Conservation (phyloP, 2,113 vertebrate genomes). For the Corvus cornix region DNA sequence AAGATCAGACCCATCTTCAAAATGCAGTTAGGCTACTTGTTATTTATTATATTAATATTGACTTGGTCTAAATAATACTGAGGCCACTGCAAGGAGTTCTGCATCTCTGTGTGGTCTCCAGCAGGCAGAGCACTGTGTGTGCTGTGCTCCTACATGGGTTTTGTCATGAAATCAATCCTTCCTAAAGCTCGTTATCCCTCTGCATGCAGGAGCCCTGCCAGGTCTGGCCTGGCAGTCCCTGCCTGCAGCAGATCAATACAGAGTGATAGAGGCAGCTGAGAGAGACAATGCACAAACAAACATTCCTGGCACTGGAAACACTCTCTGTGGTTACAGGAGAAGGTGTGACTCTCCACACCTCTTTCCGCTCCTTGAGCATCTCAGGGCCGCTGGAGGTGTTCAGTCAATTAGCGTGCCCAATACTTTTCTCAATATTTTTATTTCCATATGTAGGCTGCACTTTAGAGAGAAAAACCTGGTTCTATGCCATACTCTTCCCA, state of each 20-base stretch:
- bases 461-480: neutral
- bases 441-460: neutral
- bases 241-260: fast-evolving
- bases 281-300: neutral
- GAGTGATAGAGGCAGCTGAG: neutral
- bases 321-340: neutral
- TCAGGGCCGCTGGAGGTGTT: neutral
- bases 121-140: neutral
- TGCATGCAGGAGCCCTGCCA: neutral
- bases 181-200: neutral
- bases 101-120: neutral
- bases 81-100: neutral
- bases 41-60: neutral
- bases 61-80: neutral
- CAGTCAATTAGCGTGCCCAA: neutral
- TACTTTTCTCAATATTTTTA: neutral
- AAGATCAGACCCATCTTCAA: neutral
- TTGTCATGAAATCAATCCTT: neutral
- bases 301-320: neutral
- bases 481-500: neutral
- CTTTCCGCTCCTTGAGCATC: neutral
- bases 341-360: neutral
- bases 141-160: neutral
- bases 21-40: neutral
- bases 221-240: neutral